These are phyloP conservation scores for Diplogasteroides magnus DNA, from an alignment of 1,140 invertebrate species.

Conservation along the genomic window DNA sequence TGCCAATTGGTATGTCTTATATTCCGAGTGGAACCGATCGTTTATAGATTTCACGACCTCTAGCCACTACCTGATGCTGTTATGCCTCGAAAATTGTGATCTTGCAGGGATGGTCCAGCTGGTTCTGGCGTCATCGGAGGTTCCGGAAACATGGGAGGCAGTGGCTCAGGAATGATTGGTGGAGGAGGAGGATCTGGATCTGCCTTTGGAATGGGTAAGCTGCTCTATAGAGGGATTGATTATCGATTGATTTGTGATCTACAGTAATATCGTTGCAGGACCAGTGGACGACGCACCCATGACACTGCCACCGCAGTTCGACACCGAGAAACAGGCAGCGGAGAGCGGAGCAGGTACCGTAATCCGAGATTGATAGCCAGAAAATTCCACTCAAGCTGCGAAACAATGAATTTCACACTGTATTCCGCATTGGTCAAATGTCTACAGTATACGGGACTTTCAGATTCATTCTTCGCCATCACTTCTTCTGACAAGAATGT, in stretches of 20 bases:
- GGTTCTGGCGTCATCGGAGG: too few species aligned
- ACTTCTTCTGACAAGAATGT: not conserved
- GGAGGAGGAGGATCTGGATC: not conserved
- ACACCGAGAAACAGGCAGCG: not conserved
- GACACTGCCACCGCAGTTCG: not conserved
- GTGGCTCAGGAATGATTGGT: too few species aligned
- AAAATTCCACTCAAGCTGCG: too few species aligned
- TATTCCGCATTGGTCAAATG: not conserved
- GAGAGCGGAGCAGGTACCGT: not conserved
- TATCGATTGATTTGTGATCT: too few species aligned
- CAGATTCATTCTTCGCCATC: not conserved
- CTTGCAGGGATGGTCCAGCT: not conserved
- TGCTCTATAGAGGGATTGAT: too few species aligned
- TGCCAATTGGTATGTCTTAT: too few species aligned
- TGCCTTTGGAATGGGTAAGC: not conserved
- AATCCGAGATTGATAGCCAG: not conserved
- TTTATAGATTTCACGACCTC: not conserved
- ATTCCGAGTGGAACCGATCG: not conserved
- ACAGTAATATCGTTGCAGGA: too few species aligned
- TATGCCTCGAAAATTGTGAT: too few species aligned
- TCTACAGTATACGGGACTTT: too few species aligned
- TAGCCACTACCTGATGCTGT: too few species aligned
- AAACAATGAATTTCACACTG: too few species aligned
- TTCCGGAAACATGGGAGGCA: too few species aligned
- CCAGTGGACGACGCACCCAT: not conserved